Percentiles rank a stretch among this genome's conserved stretches.
phyloP scores from a whole-genome alignment of 2,797 vertebrate genomes.

The Manis crassicaudata region DNA sequence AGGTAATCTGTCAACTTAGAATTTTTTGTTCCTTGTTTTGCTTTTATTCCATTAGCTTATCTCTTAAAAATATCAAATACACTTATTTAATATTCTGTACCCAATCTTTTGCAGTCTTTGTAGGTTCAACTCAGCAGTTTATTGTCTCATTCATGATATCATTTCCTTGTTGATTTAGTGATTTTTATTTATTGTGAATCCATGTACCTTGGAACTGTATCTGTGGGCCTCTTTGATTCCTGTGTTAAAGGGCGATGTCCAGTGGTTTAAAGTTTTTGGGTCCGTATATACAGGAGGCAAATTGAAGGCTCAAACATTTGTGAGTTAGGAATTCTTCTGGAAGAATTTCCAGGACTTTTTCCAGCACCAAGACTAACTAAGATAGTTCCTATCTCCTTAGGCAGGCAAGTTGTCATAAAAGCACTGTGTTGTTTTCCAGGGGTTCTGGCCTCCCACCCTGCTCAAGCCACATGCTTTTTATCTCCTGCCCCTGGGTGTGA shows the following conservation, averaged over 20 bases:
- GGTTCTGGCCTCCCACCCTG: background rate
- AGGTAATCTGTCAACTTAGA: background rate
- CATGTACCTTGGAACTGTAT: background rate
- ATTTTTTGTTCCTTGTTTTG: background rate
- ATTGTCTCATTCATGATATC: background rate
- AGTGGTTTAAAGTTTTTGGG: background rate
- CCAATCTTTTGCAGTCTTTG: too few relatives aligned
- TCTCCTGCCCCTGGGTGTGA: background rate
- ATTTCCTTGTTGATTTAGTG: background rate
- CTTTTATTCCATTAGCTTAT: background rate
- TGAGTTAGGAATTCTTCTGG: background rate
- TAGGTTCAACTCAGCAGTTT: background rate
- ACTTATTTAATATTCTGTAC: background rate
- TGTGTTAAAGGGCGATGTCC: background rate
- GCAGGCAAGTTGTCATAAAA: background rate
- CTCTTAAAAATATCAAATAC: background rate
- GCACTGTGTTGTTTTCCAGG: background rate
- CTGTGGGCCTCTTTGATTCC: background rate
- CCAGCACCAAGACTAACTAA: background rate
- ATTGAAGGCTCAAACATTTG: background rate
- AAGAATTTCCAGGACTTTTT: background rate
- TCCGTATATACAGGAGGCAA: background rate
- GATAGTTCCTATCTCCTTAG: too few relatives aligned
- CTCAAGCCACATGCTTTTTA: background rate
- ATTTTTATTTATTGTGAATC: background rate